These are phyloP conservation scores for Marmota monax DNA, from an alignment of 2,113 vertebrate species.

Conservation along the genomic window DNA sequence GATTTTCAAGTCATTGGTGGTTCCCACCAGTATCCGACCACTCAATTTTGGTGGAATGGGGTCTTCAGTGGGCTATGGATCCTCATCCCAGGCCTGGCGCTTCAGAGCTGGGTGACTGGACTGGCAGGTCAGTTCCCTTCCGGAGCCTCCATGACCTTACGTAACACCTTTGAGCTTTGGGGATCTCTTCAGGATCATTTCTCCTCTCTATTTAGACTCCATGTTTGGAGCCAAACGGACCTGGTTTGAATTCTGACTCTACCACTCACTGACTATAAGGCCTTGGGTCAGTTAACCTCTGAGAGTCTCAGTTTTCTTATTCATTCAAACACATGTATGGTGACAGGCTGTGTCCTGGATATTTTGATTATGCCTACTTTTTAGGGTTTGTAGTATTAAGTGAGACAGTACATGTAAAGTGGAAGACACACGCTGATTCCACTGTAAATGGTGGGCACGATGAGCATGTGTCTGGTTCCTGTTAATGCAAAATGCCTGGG, in stretches of 20 bases:
- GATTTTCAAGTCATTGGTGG: not conserved
- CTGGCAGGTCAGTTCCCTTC: not conserved
- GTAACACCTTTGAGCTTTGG: not conserved
- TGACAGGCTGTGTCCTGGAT: not conserved
- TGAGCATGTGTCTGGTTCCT: not conserved
- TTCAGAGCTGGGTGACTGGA: not conserved
- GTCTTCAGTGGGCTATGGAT: not conserved
- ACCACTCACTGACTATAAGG: not conserved
- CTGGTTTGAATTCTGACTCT: not conserved
- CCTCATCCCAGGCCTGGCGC: not conserved
- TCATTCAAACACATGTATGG: not conserved
- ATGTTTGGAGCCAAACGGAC: not conserved
- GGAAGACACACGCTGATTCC: not conserved
- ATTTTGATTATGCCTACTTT: not conserved
- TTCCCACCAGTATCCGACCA: not conserved
- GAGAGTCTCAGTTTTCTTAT: not conserved
- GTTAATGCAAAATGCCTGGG: not conserved
- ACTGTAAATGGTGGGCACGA: not conserved
- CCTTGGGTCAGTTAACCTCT: not conserved
- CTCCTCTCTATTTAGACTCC: not conserved
- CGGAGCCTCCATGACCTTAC: not conserved
- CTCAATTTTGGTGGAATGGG: not conserved
- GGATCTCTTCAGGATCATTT: not conserved
- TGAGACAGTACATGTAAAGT: not conserved
- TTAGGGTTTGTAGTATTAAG: not conserved